phyloP scores from a whole-genome alignment of 2,888 invertebrate genomes.

The Bibio marci region DNA sequence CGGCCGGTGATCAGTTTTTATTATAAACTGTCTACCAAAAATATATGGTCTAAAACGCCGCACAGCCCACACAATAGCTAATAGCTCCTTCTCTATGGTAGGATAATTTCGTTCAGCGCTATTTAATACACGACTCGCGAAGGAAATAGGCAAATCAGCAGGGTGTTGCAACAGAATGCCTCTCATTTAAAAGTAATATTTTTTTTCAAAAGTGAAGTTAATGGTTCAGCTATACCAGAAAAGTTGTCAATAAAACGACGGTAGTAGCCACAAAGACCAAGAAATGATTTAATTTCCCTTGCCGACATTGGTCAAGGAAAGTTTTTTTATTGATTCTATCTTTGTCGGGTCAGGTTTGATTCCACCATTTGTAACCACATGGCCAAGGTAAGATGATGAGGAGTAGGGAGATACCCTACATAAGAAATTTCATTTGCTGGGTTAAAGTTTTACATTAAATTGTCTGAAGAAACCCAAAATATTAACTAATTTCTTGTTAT shows the following conservation, averaged over 20 bases:
- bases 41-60: too few species aligned
- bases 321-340: background rate
- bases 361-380: background rate
- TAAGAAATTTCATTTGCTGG: conserved; percentile 14
- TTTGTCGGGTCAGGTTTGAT: background rate
- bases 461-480: conserved; percentile 10
- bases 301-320: background rate
- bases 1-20: background rate
- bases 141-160: background rate
- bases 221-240: background rate
- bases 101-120: background rate
- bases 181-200: background rate
- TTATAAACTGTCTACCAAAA: background rate
- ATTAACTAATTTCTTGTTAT: conserved; percentile 9
- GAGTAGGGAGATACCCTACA: conserved; percentile 11
- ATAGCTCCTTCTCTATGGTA: background rate
- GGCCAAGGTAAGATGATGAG: background rate
- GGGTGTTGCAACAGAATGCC: background rate
- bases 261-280: too few species aligned
- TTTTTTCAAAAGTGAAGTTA: background rate
- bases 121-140: background rate
- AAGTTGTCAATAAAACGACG: background rate
- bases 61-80: background rate
- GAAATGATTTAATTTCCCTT: background rate
- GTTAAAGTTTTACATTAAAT: conserved; percentile 12